Evolutionary conservation across 2,888 invertebrate species (phyloP).

Genomic region (Sericinus montela): DNA sequence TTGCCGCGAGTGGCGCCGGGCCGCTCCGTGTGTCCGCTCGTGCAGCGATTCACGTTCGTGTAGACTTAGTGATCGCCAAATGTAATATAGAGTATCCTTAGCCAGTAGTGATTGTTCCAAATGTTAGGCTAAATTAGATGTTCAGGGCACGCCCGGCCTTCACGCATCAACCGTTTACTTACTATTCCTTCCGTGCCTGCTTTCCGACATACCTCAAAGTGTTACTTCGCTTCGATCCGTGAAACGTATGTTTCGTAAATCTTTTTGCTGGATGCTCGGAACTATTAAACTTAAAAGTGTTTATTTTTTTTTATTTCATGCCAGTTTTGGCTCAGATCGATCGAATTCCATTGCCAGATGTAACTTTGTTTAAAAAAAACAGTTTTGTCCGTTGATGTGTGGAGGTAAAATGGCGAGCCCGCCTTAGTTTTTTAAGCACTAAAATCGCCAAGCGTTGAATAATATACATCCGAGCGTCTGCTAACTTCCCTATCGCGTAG

Average conservation of each 20-base stretch:
- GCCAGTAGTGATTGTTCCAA: conserved; percentile 76
- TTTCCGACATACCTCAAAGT: too few relatives aligned
- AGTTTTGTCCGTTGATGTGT: neutral
- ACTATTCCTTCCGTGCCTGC: neutral
- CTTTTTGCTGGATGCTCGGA: too few relatives aligned
- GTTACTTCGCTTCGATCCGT: too few relatives aligned
- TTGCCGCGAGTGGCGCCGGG: conserved; percentile 14
- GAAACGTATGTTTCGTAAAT: too few relatives aligned
- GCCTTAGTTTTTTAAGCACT: conserved; percentile 57
- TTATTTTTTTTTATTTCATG: too few relatives aligned
- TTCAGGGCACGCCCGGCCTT: conserved; percentile 48
- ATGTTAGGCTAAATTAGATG: conserved; percentile 72
- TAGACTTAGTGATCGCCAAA: conserved; percentile 76
- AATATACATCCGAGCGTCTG: conserved; percentile 51
- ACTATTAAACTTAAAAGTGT: too few relatives aligned
- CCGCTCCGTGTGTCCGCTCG: conserved; percentile 36
- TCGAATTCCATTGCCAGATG: too few relatives aligned
- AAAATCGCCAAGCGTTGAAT: conserved; percentile 56
- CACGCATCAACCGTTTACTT: conserved; percentile 31
- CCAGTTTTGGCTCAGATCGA: too few relatives aligned
- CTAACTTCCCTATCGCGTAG: conserved; percentile 53
- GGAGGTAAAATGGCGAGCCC: conserved; percentile 19
- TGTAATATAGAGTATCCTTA: conserved; percentile 75
- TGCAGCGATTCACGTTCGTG: conserved; percentile 57
- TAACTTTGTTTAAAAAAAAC: neutral